Conservation (phyloP, 2,797 vertebrate genomes). For the Neosilurus mollespiculum region DNA sequence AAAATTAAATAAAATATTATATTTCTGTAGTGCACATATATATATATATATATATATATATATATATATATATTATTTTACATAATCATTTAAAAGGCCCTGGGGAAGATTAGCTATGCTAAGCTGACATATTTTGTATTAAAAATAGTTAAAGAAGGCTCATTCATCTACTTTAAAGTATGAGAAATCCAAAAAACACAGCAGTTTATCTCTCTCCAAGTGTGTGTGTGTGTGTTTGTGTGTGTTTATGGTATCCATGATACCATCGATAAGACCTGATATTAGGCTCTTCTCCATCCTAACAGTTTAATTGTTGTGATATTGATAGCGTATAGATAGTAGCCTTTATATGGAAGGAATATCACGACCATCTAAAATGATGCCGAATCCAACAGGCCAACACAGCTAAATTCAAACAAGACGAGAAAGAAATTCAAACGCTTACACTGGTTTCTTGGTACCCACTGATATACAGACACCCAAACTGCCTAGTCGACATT, state of each 20-base stretch:
- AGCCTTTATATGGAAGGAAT: not conserved
- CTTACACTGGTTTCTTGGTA: not conserved
- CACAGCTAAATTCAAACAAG: not conserved
- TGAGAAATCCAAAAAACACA: not conserved
- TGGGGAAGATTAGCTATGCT: too few relatives aligned
- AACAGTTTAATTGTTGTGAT: not conserved
- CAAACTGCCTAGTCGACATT: slow-evolving; percentile 10
- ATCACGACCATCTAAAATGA: not conserved
- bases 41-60: too few relatives aligned
- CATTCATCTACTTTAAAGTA: not conserved
- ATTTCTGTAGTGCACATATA: too few relatives aligned
- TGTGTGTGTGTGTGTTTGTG: not conserved
- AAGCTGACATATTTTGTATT: too few relatives aligned
- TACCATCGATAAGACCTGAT: not conserved
- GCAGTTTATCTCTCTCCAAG: not conserved
- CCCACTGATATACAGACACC: not conserved
- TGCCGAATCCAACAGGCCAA: not conserved
- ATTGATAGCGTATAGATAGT: not conserved
- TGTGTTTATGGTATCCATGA: not conserved
- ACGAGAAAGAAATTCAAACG: not conserved
- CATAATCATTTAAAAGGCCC: too few relatives aligned
- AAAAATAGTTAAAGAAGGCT: not conserved
- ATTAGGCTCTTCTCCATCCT: not conserved
- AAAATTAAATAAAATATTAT: too few relatives aligned
- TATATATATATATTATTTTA: too few relatives aligned